phyloP scores from a whole-genome alignment of 2,797 vertebrate genomes.

The Phalanger gymnotis region DNA sequence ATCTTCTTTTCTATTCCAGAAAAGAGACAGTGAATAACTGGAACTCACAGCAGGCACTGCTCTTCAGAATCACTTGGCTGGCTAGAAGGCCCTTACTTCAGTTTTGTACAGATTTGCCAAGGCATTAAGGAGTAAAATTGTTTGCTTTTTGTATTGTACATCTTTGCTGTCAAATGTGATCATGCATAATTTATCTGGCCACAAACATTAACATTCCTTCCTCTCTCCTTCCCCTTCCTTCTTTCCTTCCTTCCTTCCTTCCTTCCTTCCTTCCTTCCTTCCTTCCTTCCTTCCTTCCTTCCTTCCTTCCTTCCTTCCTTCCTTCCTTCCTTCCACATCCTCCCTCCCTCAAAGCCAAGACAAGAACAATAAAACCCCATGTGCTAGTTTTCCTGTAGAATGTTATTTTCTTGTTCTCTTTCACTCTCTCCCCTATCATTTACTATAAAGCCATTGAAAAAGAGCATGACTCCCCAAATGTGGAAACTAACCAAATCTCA shows the following conservation, averaged over 20 bases:
- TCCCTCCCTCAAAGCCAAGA: background rate
- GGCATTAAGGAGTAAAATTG: constrained; percentile 31
- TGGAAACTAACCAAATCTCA: background rate
- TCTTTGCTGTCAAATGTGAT: constrained; percentile 62
- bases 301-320: background rate
- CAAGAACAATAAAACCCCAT: background rate
- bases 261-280: no score
- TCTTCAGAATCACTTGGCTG: background rate
- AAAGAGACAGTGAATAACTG: background rate
- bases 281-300: background rate
- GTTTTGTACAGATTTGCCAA: constrained; percentile 34
- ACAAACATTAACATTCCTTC: constrained; percentile 51
- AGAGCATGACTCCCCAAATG: background rate
- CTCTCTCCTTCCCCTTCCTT: background rate
- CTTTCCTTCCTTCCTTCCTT: background rate
- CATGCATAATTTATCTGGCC: constrained; percentile 39
- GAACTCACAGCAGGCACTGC: accelerated
- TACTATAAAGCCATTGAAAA: background rate
- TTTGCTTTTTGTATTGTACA: constrained; percentile 38
- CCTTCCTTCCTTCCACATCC: background rate
- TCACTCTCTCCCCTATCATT: background rate
- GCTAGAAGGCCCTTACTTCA: background rate
- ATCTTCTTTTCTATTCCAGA: background rate
- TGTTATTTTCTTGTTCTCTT: background rate
- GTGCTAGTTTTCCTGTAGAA: background rate